Base-by-base conservation (phyloP, 2,113 vertebrate species). In the Siniperca knerii region DNA sequence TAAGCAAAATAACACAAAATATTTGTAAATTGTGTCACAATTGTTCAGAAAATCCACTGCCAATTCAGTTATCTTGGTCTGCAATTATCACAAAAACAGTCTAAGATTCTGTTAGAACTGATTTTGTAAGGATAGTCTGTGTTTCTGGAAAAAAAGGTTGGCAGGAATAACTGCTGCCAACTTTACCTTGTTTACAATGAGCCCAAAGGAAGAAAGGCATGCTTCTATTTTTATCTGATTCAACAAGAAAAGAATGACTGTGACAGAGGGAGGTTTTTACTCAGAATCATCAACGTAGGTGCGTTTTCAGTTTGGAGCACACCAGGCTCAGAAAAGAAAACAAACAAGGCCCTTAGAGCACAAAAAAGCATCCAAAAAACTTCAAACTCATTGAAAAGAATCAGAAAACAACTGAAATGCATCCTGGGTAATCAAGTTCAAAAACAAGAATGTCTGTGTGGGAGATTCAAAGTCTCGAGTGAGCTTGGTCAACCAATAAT, bases 171-270 rank as follows among this genome's bases (percentile, higher is more conserved):
- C 52, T 13, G 29, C 70, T 78, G 76, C 83, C 67, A 74, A 52
- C 75, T 79, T 65, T 8, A 80, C 71, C 20, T 57, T 16, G 44
- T 78, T 78, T 35, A 35, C 80, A 81, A 10, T 2, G 35, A 44
- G 46, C n/a, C 46, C 10, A 8, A 48, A 11, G 3, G 46, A 77
- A 58, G 64, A 75, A n/a, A 81, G 54, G 12, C 50, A 29, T 10
- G 61, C 40, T 13, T 52, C 70, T 84, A 72, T 76, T 75, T 79
- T 73, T 62, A 73, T 62, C 79, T 60, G 75, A 82, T 55, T 79
- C 60, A 77, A 42, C n/a, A 6, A 66, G 57, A 57, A 12, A 29
- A 66, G 37, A 69, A 50, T 9, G 46, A 23, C 42, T 25, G 35
- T 67, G 71, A 67, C 62, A 79, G 44, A 74, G 55, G 25, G 78